Evolutionary conservation across 2,797 vertebrate species (phyloP), one percentile per base, ranked within the genome.

Genomic region (Chelon labrosus): DNA sequence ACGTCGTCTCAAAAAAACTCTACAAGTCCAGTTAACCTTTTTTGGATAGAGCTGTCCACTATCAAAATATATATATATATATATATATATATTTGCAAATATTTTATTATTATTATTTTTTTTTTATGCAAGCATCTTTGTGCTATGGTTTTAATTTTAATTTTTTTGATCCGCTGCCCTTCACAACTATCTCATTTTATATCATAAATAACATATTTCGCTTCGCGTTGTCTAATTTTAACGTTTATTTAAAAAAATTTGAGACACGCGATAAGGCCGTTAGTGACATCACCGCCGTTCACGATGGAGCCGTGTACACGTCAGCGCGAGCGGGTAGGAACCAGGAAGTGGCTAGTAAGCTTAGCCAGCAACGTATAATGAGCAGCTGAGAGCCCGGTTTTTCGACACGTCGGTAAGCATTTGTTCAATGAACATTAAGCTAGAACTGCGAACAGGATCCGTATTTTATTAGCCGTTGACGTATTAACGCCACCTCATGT

Each of bases 301-400:
- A 2, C 44, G 12, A 4, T 0, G 1, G 19, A 71, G 27, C 35
- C 11, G n/a, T 12, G 62, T 7, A 65, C 85, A 90, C 90, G 90
- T 93, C 88, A 89, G 81, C 31, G 38, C 9, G 62, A 77, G 37
- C n/a, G 47, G 59, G 63, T 4, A 6, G 61, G 37, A 83, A 90
- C 83, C 79, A 75, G 92, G 91, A 93, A 92, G 91, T 87, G 42
- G 86, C 79, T 83, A 76, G 22, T 60, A 27, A 64, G 52, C 39
- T 59, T 51, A 85, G 84, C 83, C 73, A 82, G 75, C 74, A 31
- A 31, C 79, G 71, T 80, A 90, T 59, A 57, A 92, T 93, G 91
- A 89, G 70, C 79, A 63, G 79, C 84, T 91, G 90, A 92, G 47
- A 55, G 2, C 39, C 12, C 13, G 47, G 0, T 54, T 22, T 63